phyloP scores from a whole-genome alignment of 2,797 vertebrate species.

The Lagorchestes hirsutus region DNA sequence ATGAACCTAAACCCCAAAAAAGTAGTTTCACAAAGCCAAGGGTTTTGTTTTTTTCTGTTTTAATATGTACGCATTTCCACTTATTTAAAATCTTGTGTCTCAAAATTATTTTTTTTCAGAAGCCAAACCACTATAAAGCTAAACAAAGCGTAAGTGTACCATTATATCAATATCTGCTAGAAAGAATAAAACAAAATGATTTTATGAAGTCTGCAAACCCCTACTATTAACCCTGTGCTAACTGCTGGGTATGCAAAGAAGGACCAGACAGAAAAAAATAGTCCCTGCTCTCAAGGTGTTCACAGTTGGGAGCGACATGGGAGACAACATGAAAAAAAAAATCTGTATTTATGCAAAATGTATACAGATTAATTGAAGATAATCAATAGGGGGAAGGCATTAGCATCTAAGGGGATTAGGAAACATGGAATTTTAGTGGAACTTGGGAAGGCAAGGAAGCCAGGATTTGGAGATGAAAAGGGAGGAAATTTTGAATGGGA shows the following conservation, averaged over 20 bases:
- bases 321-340: background rate
- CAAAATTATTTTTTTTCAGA: background rate
- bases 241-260: background rate
- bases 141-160: background rate
- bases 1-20: background rate
- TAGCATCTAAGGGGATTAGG: background rate
- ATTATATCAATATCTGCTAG: background rate
- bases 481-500: background rate
- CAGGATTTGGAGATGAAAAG: background rate
- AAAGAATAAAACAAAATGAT: background rate
- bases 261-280: background rate
- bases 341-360: background rate
- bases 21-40: background rate
- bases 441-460: background rate
- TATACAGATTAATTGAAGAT: background rate
- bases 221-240: background rate
- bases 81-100: background rate
- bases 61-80: background rate
- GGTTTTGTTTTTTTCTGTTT: background rate
- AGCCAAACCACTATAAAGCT: background rate
- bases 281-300: background rate
- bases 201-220: background rate
- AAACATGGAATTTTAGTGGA: background rate
- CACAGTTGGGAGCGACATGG: background rate
- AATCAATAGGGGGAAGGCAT: background rate